Evolutionary conservation across 35 echinoderm and acorn worm species (phyloP).

Genomic region (Nesometra sesokonis): DNA sequence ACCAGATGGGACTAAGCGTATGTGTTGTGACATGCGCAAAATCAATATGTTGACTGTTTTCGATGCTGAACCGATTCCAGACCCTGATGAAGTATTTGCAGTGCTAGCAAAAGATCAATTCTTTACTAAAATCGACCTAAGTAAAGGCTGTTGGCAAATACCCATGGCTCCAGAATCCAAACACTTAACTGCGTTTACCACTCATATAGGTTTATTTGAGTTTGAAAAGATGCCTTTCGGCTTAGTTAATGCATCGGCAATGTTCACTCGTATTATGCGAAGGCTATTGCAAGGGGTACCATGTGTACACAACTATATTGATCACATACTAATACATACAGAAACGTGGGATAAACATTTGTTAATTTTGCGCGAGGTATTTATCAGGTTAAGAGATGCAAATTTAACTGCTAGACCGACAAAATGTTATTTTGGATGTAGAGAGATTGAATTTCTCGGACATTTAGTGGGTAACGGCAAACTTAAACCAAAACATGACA

Average conservation of each 20-base stretch:
- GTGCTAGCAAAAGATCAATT: not conserved
- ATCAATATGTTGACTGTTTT: not conserved
- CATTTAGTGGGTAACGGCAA: constrained; percentile 21
- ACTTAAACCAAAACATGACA: constrained; percentile 16
- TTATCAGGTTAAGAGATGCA: not conserved
- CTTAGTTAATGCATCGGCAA: not conserved
- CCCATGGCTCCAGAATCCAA: not conserved
- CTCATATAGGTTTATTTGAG: not conserved
- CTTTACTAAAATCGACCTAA: constrained; percentile 18
- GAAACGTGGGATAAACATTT: constrained; percentile 10
- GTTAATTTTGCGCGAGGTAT: not conserved
- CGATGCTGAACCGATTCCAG: constrained; percentile 11
- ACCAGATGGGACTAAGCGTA: not conserved
- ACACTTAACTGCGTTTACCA: not conserved
- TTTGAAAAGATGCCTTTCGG: constrained; percentile 7
- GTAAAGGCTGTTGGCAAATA: constrained; percentile 11
- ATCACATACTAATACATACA: constrained; percentile 25
- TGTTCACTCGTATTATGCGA: not conserved
- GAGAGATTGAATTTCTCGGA: constrained; percentile 31
- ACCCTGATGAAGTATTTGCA: constrained; percentile 7
- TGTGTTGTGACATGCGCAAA: constrained; percentile 9
- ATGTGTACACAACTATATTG: constrained; percentile 15
- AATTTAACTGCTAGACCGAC: constrained; percentile 12
- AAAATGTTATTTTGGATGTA: constrained; percentile 30
- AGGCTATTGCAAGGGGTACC: not conserved